Evolutionary conservation across 2,888 invertebrate genomes (phyloP).

Genomic region (Trisateles emortualis): DNA sequence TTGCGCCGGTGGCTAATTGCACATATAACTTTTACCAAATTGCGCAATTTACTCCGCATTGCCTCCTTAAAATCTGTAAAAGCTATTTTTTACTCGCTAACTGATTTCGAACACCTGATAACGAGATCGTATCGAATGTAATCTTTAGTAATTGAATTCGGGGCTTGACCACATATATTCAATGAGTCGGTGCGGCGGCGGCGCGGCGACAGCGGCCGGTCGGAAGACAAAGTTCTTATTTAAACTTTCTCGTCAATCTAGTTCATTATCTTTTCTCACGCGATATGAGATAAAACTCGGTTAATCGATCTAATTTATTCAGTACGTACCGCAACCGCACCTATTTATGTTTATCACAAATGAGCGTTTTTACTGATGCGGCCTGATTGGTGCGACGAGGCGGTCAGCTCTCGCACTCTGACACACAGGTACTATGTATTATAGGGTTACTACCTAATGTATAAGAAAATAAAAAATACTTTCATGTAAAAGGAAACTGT

Average conservation of each 20-base stretch:
- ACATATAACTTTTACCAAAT: constrained; percentile 74
- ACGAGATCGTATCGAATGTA: constrained; percentile 49
- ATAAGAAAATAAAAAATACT: too few relatives aligned
- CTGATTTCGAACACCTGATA: constrained; percentile 61
- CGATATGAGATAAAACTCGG: constrained; percentile 71
- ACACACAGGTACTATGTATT: neutral
- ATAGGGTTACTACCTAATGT: too few relatives aligned
- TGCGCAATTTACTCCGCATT: constrained; percentile 65
- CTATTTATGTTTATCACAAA: constrained; percentile 72
- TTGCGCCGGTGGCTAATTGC: constrained; percentile 65
- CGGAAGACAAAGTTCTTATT: constrained; percentile 47
- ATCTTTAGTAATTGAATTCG: constrained; percentile 53
- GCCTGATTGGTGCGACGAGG: constrained; percentile 65
- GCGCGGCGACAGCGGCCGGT: constrained; percentile 26
- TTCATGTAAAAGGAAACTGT: too few relatives aligned
- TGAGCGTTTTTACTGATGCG: constrained; percentile 72
- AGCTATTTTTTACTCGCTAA: constrained; percentile 55
- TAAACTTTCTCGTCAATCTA: constrained; percentile 63
- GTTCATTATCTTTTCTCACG: constrained; percentile 77
- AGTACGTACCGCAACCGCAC: constrained; percentile 69
- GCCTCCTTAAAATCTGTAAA: constrained; percentile 55
- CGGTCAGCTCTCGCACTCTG: constrained; percentile 11
- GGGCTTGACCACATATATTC: constrained; percentile 37
- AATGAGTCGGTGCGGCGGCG: constrained; percentile 27
- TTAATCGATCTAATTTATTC: constrained; percentile 77